Evolutionary conservation across 1,140 invertebrate species (phyloP).

Genomic region (Ips nitidus): DNA sequence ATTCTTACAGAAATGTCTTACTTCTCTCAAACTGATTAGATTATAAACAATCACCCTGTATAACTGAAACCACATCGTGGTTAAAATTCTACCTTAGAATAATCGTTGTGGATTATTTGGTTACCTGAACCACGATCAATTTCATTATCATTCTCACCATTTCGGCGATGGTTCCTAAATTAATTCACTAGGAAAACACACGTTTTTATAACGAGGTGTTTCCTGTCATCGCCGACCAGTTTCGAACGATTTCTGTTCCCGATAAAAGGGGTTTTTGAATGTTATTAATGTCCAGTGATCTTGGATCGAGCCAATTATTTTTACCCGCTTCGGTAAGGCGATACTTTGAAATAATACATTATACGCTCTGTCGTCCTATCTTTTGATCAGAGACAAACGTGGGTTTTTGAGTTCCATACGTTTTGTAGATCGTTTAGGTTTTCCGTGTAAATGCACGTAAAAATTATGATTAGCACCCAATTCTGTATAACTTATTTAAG

Average conservation of each 20-base stretch:
- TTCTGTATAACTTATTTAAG: too few relatives aligned
- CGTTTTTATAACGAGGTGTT: slow-evolving; percentile 1
- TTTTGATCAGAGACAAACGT: neutral
- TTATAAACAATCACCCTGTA: too few relatives aligned
- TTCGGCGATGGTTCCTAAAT: neutral
- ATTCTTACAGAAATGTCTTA: too few relatives aligned
- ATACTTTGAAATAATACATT: slow-evolving; percentile 2
- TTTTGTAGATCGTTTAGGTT: too few relatives aligned
- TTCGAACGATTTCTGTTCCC: neutral
- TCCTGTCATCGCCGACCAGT: slow-evolving; percentile 3
- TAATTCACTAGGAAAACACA: slow-evolving; percentile 1
- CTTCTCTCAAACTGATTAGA: too few relatives aligned
- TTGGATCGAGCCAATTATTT: neutral
- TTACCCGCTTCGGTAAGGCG: neutral
- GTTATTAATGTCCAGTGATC: slow-evolving; percentile 2
- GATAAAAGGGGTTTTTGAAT: slow-evolving; percentile 2
- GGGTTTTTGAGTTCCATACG: neutral
- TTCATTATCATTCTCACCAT: slow-evolving; percentile 3
- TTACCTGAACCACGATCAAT: neutral
- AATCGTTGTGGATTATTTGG: too few relatives aligned
- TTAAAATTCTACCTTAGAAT: too few relatives aligned
- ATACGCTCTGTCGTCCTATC: slow-evolving; percentile 1
- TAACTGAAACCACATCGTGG: too few relatives aligned
- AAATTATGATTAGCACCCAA: too few relatives aligned
- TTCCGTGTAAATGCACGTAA: too few relatives aligned